Base-by-base conservation (phyloP, 2,797 vertebrate species). In the Coilia nasus region DNA sequence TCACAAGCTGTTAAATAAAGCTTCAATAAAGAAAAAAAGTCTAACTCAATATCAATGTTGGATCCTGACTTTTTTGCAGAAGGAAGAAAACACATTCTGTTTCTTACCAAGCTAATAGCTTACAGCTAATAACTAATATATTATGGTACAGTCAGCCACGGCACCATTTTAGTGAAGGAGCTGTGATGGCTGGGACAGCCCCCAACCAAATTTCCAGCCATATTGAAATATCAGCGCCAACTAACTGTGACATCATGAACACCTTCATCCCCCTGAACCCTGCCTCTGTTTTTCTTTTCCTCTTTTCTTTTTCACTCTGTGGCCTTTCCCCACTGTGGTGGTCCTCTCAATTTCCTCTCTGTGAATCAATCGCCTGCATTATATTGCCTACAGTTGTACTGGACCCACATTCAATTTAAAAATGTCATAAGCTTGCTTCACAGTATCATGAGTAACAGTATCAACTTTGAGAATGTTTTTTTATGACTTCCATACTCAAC, bases 191-290 rank as follows among this genome's bases (percentile, higher is more conserved):
- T 17, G 67, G 15, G 67, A 75, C 67, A 75, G 57, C 28, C 14
- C 17, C 67, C 14, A 19, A 31, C 67, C 35, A 54, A 10, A 31
- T 75, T 31, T 75, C 23, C 28, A 31, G 25, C 10, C 28, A 17
- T 71, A 71, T 71, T 71, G 41, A 78, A 75, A 78, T 78, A 44
- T 78, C 71, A 78, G 6, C 2, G 35, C 35, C 71, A 78, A 44
- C 19, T 19, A n/a, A 19, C 35, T 44, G 44, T 78, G 71, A 78
- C 71, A 44, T 17, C 71, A 78, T 44, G 21, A 1, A 78, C 12
- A 41, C 67, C n/a, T n/a, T n/a, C n/a, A n/a, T n/a, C n/a, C n/a
- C n/a, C n/a, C n/a, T n/a, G n/a, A n/a, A n/a, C n/a, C n/a, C n/a
- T n/a, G n/a, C n/a, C n/a, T n/a, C n/a, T n/a, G n/a, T n/a, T n/a